Percentiles rank a stretch among this genome's conserved stretches.
These are phyloP conservation scores for Ruditapes philippinarum DNA, from an alignment of 1,140 invertebrate genomes.

Conservation along the genomic window DNA sequence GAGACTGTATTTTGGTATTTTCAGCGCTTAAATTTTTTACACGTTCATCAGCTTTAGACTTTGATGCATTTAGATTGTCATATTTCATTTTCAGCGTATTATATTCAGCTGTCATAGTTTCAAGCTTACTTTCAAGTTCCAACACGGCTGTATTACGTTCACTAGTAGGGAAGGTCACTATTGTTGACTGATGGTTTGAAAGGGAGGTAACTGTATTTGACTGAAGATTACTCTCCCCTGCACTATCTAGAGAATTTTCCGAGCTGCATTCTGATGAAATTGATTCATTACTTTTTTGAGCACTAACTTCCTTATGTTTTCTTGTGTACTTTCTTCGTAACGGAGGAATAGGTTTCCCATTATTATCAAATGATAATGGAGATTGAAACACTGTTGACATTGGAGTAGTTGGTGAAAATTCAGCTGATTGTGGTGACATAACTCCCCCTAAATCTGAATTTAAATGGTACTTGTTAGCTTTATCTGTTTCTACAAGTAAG, in stretches of 20 bases:
- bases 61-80: conserved; percentile 41
- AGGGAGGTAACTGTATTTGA: not conserved
- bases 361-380: not conserved
- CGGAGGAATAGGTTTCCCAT: conserved; percentile 61
- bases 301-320: not conserved
- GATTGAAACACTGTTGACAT: not conserved
- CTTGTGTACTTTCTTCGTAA: conserved; percentile 51
- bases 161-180: not conserved
- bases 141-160: conserved; percentile 46
- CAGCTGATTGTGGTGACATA: conserved; percentile 20
- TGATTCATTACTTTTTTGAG: conserved; percentile 48
- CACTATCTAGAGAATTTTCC: conserved; percentile 17
- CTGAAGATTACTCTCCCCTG: conserved; percentile 4
- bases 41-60: conserved; percentile 61
- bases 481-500: not conserved
- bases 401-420: not conserved
- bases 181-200: not conserved
- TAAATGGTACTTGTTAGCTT: not conserved
- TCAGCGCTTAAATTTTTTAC: conserved; percentile 68
- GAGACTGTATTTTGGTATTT: conserved; percentile 66
- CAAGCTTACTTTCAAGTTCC: conserved; percentile 51
- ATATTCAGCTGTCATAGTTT: conserved; percentile 45
- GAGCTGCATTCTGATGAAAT: conserved; percentile 46
- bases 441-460: not conserved
- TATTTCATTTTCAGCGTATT: conserved; percentile 31